Base-by-base conservation (phyloP, 2,888 invertebrate genomes). In the Campopleginae sp. region DNA sequence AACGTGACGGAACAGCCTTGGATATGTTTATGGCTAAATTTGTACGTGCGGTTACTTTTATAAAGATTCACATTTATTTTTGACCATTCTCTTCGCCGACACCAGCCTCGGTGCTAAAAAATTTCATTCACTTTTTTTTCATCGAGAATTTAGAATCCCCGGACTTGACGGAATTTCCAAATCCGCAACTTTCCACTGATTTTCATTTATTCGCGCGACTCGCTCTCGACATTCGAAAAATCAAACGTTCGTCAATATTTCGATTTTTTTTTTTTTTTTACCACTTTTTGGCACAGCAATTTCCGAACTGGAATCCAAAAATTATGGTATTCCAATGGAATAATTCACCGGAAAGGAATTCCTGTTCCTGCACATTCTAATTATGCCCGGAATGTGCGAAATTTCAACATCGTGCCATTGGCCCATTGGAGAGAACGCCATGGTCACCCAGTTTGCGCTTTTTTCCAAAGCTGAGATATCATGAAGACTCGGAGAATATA, bases 1-100 rank as follows among this genome's bases (percentile, higher is more conserved):
- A 48, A 19, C 70, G 31, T 33, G 31, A 33, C 58, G 58, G 14
- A 46, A 68, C 46, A 38, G 19, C 46, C 17, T 17, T 3, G 8
- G 10, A 46, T 46, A 46, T 46, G 17, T 68, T 68, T 68, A 46
- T 58, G 58, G 27, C 4, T 14, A 51, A 51, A 51, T 51, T n/a
- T 42, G 17, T 46, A 17, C 17, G 17, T 27, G 68, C 27, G 27
- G 58, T 27, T 58, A 58, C 23, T 27, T 58, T 58, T 58, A 58
- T 27, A 14, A 58, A 58, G 58, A 58, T 58, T 58, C 14, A 5
- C 27, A 27, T 58, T 4, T 12, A 68, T 31, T 44, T 68, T 14
- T 46, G 46, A 44, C 23, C 38, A 23, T 44, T 23, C 10, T 66
- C 54, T 51, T 23, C 19, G 27, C 71, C 51, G 48, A 31, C 8